Evolutionary conservation across 2,113 vertebrate species (phyloP).

Genomic region (Nerophis lumbriciformis): DNA sequence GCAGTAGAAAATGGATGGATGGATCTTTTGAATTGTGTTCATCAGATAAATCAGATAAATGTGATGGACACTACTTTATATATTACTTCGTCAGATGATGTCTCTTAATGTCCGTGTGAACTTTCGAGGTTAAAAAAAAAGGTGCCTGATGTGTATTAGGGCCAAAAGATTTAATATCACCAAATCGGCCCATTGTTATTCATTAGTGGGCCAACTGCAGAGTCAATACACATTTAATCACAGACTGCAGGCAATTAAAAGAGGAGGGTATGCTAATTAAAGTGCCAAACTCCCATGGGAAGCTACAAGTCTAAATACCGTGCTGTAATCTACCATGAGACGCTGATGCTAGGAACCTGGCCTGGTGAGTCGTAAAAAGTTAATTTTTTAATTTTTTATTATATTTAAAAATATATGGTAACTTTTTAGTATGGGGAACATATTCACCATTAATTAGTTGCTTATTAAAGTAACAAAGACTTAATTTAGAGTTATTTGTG

Average conservation of each 20-base stretch:
- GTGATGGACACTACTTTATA: no score
- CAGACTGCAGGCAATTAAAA: constrained; percentile 76
- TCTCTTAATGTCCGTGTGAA: constrained; percentile 27
- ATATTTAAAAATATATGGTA: no score
- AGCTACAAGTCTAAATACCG: constrained; percentile 69
- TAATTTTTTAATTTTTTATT: no score
- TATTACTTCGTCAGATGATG: background rate
- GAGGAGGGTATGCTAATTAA: constrained; percentile 72
- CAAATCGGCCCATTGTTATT: constrained; percentile 75
- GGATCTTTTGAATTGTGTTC: no score
- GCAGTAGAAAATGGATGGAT: no score
- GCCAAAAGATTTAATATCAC: constrained; percentile 69
- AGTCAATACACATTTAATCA: constrained; percentile 78
- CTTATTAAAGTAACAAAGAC: no score
- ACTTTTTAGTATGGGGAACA: no score
- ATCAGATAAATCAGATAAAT: no score
- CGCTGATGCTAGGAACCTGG: constrained; percentile 48
- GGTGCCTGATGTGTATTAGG: constrained; percentile 60
- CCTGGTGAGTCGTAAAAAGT: constrained; percentile 32
- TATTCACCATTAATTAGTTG: no score
- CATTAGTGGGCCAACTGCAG: constrained; percentile 73
- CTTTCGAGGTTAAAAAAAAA: constrained; percentile 41
- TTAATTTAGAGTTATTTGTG: no score
- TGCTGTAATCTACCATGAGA: constrained; percentile 55
- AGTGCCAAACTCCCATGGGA: constrained; percentile 61